Percentiles rank a stretch among this genome's conserved stretches.
These are phyloP conservation scores for Salticus scenicus DNA, from an alignment of 2,888 invertebrate species.

Conservation along the genomic window DNA sequence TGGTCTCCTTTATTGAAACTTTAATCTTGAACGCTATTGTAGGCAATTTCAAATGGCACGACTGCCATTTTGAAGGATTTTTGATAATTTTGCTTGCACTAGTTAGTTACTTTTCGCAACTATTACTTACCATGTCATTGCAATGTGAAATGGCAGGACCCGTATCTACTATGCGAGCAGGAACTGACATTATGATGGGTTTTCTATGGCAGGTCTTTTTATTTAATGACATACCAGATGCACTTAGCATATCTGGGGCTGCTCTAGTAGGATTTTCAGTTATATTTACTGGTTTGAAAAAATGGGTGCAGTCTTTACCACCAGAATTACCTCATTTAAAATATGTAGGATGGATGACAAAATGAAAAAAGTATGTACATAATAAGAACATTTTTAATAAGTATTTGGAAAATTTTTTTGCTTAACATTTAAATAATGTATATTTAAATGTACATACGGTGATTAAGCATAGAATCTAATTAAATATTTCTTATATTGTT, in stretches of 20 bases:
- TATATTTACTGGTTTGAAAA: constrained; percentile 87
- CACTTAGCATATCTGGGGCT: constrained; percentile 88
- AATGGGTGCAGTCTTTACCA: constrained; percentile 89
- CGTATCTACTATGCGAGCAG: constrained; percentile 90
- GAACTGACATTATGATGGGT: constrained; percentile 92
- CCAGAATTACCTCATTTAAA: constrained; percentile 74
- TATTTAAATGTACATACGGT: too few species aligned
- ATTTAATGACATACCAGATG: constrained; percentile 89
- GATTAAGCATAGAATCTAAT: too few species aligned
- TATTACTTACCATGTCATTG: constrained; percentile 86
- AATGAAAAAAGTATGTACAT: too few species aligned
- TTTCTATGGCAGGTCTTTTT: constrained; percentile 92
- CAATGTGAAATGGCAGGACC: constrained; percentile 94
- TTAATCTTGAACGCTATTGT: constrained; percentile 80
- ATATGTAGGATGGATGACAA: constrained; percentile 44
- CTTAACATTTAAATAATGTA: too few species aligned
- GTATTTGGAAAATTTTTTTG: too few species aligned
- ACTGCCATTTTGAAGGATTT: constrained; percentile 86
- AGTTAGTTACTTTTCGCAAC: constrained; percentile 71
- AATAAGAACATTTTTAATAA: too few species aligned
- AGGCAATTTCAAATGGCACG: constrained; percentile 85
- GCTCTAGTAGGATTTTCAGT: constrained; percentile 89
- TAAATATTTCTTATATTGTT: too few species aligned
- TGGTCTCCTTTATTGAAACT: constrained; percentile 81
- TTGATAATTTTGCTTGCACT: constrained; percentile 80